Base-by-base conservation (phyloP, 2,113 vertebrate species). In the Leptodactylus fuscus region DNA sequence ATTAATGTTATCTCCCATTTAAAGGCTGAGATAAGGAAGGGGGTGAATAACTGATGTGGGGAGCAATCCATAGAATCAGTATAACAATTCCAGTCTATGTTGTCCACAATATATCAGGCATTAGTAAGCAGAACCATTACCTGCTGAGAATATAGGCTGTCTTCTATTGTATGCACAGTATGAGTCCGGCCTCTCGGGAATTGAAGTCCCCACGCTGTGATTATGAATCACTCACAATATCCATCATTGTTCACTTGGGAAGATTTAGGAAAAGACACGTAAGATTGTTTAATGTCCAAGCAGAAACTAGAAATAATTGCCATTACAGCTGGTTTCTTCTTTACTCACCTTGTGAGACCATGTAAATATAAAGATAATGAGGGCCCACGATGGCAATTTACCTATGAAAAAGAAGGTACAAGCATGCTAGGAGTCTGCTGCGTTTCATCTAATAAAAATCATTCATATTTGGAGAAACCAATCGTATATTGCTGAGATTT, bases 281-380 rank as follows among this genome's bases (percentile, higher is more conserved):
- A 38, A 76, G 53, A 79, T 60, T 41, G 34, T 79, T 60, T 24
- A 60, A 24, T n/a, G 32, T 38, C 49, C 76, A 79, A 58, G 10
- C 36, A 58, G n/a, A 24, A 58, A 34, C 41, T 24, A 58, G 20
- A 80, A 80, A 44, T 80, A 44, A 80, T 80, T 76, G 65, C 51
- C 27, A 20, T 27, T 62, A 24, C 55, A 46, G 34, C n/a, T 4
- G 34, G n/a, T 44, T 60, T 62, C 46, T 51, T 51, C 36, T 80
- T 62, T 80, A 27, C 55, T 80, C 48, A 44, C 22, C 53, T 62
- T 44, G 77, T 24, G 22, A 62, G 38, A 18, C 51, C 36, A 80
- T 62, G 36, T 80, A 80, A 80, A 80, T 80, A 62, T 58, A 51
- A 53, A 36, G 77, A 80, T 80, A 80, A 80, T 80, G 53, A 80